These are phyloP conservation scores for Rhinopomastus cyanomelas DNA, from an alignment of 2,113 vertebrate genomes.

Conservation along the genomic window DNA sequence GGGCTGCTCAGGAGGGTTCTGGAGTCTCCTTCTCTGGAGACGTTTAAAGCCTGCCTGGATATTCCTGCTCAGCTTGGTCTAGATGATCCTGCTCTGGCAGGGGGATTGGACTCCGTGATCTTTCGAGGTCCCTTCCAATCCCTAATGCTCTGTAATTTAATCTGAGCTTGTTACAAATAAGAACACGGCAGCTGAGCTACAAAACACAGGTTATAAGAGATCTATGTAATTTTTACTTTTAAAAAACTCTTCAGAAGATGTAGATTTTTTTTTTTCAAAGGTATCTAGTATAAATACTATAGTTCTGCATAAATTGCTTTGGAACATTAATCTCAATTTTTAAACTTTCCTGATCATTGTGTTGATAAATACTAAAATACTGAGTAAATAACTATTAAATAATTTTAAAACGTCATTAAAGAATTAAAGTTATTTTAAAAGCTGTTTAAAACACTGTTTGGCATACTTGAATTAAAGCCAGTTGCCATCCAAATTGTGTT, in stretches of 20 bases:
- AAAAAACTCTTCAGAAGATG: neutral
- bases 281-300: neutral
- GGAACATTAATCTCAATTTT: neutral
- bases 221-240: fast-evolving
- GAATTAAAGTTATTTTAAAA: neutral
- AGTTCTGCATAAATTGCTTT: neutral
- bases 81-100: no score
- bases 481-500: neutral
- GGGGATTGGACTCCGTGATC: no score
- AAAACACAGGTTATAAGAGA: neutral
- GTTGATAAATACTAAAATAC: neutral
- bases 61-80: no score
- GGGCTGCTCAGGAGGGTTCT: no score
- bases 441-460: neutral
- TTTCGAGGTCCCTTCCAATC: no score
- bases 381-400: neutral
- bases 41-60: no score
- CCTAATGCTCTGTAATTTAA: no score
- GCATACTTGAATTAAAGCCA: neutral
- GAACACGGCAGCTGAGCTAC: neutral
- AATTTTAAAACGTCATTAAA: neutral
- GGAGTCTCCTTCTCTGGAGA: no score
- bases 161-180: neutral
- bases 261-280: neutral
- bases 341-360: neutral